Evolutionary conservation across 2,113 vertebrate genomes (phyloP), one percentile per base, ranked within the genome.

Genomic region (Alligator sinensis): DNA sequence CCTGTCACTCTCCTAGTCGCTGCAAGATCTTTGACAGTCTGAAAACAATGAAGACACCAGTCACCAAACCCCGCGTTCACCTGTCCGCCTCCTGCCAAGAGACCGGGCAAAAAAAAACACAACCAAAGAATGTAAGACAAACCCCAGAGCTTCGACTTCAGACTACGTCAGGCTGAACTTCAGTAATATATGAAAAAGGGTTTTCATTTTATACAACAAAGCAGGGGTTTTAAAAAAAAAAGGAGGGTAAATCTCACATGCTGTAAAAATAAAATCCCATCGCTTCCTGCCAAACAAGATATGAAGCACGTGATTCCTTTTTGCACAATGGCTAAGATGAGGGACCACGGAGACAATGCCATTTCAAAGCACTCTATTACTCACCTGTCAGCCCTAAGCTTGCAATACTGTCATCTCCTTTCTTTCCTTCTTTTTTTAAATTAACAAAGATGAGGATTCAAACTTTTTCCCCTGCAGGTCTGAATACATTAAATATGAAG

Each of bases 401-500:
- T 38, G 11, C 57, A 82, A 84, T 24, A 62, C 82, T 93, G 12
- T 19, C 75, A 77, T 93, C 77, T 72, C 47, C 47, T 47, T 47
- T 47, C 47, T 47, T 47, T 47, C 47, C 47, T 47, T 86, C 15
- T 63, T 28, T 64, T 79, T 92, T 86, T 93, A 90, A 87, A 87
- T 83, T 62, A 95, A 92, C 72, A 55, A 87, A 85, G 72, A 79
- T 57, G 6, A 83, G 21, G 15, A 68, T 80, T 19, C 16, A 60
- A 77, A 90, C 62, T 19, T 19, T 64, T 62, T 87, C 24, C 19
- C 64, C 47, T 4, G 80, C 47, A 78, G 27, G 70, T 80, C 70
- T 79, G 87, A 87, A 89, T 16, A 87, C n/a, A 91, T 87, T 83
- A 83, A 86, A 11, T 77, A 77, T 62, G 85, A 92, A 62, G 12